Percentiles rank a stretch among this genome's conserved stretches.
Evolutionary conservation across 2,113 vertebrate species (phyloP).

Genomic region (Xenus cinereus): DNA sequence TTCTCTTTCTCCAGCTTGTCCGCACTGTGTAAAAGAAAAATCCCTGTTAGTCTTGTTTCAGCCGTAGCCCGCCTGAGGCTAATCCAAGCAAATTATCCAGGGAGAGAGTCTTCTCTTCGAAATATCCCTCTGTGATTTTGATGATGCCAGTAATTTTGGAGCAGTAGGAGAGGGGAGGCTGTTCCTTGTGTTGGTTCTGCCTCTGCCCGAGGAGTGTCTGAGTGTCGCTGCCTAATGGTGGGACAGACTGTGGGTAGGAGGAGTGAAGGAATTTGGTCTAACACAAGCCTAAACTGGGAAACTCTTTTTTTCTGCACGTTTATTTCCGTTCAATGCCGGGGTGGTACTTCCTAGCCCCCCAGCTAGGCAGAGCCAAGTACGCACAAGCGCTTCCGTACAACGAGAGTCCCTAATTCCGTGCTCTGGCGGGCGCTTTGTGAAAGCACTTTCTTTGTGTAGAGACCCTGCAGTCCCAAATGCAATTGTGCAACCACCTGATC

Average conservation of each 20-base stretch:
- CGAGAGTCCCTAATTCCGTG: neutral
- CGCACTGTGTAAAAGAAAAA: neutral
- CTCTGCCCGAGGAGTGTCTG: neutral
- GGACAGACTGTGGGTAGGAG: neutral
- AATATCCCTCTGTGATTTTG: neutral
- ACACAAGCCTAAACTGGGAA: neutral
- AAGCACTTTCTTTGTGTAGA: neutral
- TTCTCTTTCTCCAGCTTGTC: neutral
- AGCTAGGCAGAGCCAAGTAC: neutral
- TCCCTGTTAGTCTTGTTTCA: neutral
- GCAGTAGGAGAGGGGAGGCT: neutral
- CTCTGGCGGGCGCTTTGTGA: neutral
- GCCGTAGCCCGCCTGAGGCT: neutral
- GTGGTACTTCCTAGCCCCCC: neutral
- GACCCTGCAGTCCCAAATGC: neutral
- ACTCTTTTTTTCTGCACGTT: neutral
- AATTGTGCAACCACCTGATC: fast-evolving
- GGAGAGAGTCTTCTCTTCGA: neutral
- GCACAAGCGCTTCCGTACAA: neutral
- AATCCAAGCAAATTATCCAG: neutral
- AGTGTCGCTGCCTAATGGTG: neutral
- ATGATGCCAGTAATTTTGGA: neutral
- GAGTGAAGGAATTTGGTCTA: neutral
- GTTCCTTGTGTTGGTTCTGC: neutral
- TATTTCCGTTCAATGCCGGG: neutral